These are phyloP conservation scores for Gnathonemus echidnorhynchus DNA, from an alignment of 2,113 vertebrate species.

Conservation along the genomic window DNA sequence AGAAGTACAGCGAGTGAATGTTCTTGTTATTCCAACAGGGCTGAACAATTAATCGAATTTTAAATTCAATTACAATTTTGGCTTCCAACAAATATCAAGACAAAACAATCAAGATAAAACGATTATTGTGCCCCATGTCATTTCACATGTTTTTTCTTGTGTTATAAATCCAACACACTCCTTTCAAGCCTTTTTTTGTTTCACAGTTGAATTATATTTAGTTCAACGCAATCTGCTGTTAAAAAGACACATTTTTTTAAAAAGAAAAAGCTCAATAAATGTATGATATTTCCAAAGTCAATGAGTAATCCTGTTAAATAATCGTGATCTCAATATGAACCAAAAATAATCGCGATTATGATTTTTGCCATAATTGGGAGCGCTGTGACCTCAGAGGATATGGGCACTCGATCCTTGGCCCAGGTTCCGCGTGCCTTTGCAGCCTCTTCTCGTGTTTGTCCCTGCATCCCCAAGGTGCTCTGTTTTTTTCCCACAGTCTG, in stretches of 20 bases:
- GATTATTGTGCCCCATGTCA: not conserved
- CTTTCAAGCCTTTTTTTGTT: not conserved
- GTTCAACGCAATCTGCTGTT: not conserved
- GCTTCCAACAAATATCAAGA: not conserved
- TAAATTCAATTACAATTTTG: not conserved
- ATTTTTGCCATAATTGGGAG: not conserved
- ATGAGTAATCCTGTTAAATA: not conserved
- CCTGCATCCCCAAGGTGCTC: no score
- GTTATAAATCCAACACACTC: not conserved
- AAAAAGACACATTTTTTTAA: not conserved
- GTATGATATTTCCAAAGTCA: not conserved
- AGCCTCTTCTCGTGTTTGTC: not conserved
- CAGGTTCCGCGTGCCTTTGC: not conserved
- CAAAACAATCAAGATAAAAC: not conserved
- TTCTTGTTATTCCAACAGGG: not conserved
- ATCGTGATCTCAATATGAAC: not conserved
- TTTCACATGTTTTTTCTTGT: not conserved
- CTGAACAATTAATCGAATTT: not conserved
- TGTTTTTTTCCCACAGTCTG: no score
- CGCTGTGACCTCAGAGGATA: not conserved
- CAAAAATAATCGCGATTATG: not conserved
- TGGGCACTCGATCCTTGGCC: not conserved
- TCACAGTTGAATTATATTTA: not conserved
- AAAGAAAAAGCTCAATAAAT: not conserved
- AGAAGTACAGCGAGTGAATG: not conserved